Base-by-base conservation (phyloP, 2,797 vertebrate genomes). In the Argentina silus region DNA sequence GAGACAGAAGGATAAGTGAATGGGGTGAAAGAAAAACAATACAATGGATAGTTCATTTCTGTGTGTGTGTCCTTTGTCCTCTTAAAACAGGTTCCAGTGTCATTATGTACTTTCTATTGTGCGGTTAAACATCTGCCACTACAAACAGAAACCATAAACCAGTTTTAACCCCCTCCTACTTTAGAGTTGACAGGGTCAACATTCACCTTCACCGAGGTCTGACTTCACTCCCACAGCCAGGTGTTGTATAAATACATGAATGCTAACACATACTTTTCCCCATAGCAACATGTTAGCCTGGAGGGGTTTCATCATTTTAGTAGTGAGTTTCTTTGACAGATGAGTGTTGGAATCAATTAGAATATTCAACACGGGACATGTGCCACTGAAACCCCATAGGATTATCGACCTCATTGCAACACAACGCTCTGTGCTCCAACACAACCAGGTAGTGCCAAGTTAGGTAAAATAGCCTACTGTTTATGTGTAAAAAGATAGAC, bases 41-140 rank as follows among this genome's bases (percentile, higher is more conserved):
- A 7, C 8, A 2, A 57, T 57, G 7, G 3, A 19, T 9, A 8
- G 7, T 57, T 10, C 9, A 11, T 17, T 23, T 12, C n/a, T 57
- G 19, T 48, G n/a, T 63, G 61, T 44, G 36, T 17, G 15, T n/a
- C 36, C 7, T 59, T 3, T 59, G 19, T 59, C 42, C 61, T 1
- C 5, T 63, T 17, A 23, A 51, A 67, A 67, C 47, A 21, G 1
- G 64, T 15, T 67, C n/a, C 12, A 12, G 48, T 15, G 3, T 51
- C 65, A 67, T 9, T 3, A 15, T 63, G 47, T 9, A 21, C 45
- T 45, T 36, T 43, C 10, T 76, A 70, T 45, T 45, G 53, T 43
- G 19, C 23, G 60, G 6, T 61, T 4, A 73, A 82, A 73, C 6
- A 76, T 71, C 42, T 65, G 74, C 48, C 23, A 57, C 66, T 74